A percentile compares a stretch with the other conserved stretches of the same genome.
Conservation (phyloP, 2,888 invertebrate genomes). For the Drymonia ruficornis region DNA sequence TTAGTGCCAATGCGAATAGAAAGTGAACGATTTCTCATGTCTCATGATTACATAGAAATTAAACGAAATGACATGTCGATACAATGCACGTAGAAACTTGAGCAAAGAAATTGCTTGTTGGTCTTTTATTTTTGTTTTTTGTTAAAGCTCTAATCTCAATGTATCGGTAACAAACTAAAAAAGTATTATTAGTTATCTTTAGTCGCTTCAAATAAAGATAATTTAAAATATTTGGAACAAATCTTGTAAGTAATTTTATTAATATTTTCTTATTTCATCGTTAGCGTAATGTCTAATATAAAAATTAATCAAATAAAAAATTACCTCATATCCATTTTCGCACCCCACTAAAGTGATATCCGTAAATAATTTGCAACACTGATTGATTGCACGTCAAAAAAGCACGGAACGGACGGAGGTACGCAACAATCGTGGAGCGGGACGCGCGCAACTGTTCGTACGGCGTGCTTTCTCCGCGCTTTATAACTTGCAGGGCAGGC, state of each 20-base stretch:
- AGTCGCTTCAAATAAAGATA: no score
- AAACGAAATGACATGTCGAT: slow-evolving; percentile 21
- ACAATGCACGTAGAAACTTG: slow-evolving; percentile 5
- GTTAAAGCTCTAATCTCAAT: no score
- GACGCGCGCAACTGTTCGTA: slow-evolving; percentile 61
- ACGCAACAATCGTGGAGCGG: slow-evolving; percentile 51
- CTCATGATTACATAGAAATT: slow-evolving; percentile 32
- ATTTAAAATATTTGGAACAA: no score
- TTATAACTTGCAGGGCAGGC: slow-evolving; percentile 68
- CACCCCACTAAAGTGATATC: slow-evolving; percentile 48
- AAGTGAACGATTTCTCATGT: slow-evolving; percentile 41
- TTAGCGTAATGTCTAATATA: neutral
- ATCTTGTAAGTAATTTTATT: no score
- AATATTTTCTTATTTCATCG: no score
- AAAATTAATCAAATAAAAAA: neutral
- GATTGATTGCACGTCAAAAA: slow-evolving; percentile 56
- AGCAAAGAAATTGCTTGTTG: neutral
- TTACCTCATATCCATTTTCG: slow-evolving; percentile 69
- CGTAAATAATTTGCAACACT: slow-evolving; percentile 59
- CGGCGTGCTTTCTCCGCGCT: slow-evolving; percentile 77
- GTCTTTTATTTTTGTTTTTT: no score
- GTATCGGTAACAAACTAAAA: no score
- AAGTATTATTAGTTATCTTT: no score
- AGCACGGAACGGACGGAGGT: slow-evolving; percentile 54
- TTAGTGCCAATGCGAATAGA: slow-evolving; percentile 33